phyloP scores from a whole-genome alignment of 2,113 vertebrate genomes.

The Hypomesus transpacificus region DNA sequence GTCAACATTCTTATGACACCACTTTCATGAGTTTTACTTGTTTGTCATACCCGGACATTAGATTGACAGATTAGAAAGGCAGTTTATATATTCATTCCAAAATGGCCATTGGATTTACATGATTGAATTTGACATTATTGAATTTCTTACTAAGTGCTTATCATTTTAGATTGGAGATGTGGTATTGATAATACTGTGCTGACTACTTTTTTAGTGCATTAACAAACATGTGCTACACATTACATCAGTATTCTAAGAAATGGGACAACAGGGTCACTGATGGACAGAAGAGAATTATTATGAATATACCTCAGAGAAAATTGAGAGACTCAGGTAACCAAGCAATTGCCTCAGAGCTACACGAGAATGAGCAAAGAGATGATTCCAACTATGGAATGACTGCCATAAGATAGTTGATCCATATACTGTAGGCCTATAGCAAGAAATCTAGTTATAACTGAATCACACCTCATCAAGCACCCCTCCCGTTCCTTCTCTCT shows the following conservation, averaged over 20 bases:
- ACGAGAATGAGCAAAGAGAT: constrained; percentile 47
- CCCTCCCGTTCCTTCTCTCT: constrained; percentile 69
- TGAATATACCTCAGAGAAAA: constrained; percentile 75
- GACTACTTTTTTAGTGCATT: constrained; percentile 46
- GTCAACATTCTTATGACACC: constrained; percentile 17
- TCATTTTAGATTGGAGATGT: constrained; percentile 9
- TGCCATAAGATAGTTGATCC: constrained; percentile 60
- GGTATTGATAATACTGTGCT: too few relatives aligned
- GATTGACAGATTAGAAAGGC: too few relatives aligned
- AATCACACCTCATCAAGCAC: constrained; percentile 69
- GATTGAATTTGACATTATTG: too few relatives aligned
- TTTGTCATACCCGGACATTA: background rate
- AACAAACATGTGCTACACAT: constrained; percentile 45
- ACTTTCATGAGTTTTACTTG: background rate
- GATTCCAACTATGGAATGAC: constrained; percentile 59
- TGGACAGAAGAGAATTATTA: constrained; percentile 62
- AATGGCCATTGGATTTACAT: too few relatives aligned
- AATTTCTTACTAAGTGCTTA: constrained; percentile 1
- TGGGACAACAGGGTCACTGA: constrained; percentile 57
- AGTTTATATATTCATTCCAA: too few relatives aligned
- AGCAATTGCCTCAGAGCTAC: constrained; percentile 71
- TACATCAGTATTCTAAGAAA: constrained; percentile 45
- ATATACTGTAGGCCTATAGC: constrained; percentile 38
- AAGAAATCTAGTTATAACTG: constrained; percentile 56
- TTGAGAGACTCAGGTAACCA: constrained; percentile 75